These are phyloP conservation scores for Drosophila helvetica DNA, from an alignment of 2,888 invertebrate species.

Conservation along the genomic window DNA sequence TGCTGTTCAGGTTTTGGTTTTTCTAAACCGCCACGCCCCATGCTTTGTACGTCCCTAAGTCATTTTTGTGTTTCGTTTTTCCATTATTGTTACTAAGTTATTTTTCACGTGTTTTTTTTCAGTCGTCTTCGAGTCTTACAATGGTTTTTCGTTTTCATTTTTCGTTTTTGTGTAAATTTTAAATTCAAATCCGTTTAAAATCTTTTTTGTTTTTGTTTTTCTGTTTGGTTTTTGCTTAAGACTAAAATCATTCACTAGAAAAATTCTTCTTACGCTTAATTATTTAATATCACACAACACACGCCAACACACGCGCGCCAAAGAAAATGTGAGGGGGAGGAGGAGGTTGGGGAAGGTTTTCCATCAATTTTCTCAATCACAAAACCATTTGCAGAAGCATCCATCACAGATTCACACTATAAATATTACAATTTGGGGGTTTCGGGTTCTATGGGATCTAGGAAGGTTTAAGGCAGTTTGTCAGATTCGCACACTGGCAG, in stretches of 20 bases:
- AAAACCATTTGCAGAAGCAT: conserved; percentile 31
- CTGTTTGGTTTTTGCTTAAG: conserved; percentile 59
- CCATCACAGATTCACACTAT: conserved; percentile 57
- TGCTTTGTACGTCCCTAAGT: conserved; percentile 50
- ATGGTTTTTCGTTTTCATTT: conserved; percentile 26
- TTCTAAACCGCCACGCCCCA: conserved; percentile 16
- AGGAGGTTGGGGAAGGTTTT: not conserved
- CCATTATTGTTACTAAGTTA: conserved; percentile 28
- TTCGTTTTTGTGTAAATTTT: conserved; percentile 29
- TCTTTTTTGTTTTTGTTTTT: conserved; percentile 55
- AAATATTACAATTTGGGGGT: conserved; percentile 37
- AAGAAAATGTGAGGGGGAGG: conserved; percentile 48
- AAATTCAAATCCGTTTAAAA: conserved; percentile 74
- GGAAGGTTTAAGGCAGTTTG: conserved; percentile 3
- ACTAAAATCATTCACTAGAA: conserved; percentile 51
- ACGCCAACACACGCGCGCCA: conserved; percentile 64
- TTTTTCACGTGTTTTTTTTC: conserved; percentile 5
- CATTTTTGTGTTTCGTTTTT: conserved; percentile 40
- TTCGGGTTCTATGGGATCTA: conserved; percentile 2
- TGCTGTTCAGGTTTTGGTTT: too few species aligned
- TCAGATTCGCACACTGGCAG: conserved; percentile 23
- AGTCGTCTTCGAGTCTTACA: conserved; percentile 31
- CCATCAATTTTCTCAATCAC: conserved; percentile 22
- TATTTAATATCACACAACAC: conserved; percentile 77
- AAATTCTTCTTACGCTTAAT: conserved; percentile 57